A percentile compares a stretch with the other conserved stretches of the same genome.
phyloP scores from a whole-genome alignment of 2,888 invertebrate genomes.

The Amphipyra berbera region DNA sequence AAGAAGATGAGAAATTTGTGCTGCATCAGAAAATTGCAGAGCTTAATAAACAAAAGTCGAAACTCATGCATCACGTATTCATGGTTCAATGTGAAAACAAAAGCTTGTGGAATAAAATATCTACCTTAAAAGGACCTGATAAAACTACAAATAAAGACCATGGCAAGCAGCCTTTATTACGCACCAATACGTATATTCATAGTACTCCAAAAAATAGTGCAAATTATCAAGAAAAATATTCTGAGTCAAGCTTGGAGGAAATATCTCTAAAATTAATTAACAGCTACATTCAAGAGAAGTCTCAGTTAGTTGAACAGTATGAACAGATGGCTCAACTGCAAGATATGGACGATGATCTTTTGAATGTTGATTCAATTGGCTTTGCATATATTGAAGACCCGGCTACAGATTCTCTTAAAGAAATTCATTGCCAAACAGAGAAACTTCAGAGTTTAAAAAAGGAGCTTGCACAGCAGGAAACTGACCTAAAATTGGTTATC shows the following conservation, averaged over 20 bases:
- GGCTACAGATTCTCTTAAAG: conserved; percentile 90
- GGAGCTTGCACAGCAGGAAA: conserved; percentile 91
- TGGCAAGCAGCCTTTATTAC: conserved; percentile 75
- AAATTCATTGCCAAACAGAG: conserved; percentile 91
- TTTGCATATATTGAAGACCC: conserved; percentile 91
- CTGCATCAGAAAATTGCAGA: conserved; percentile 92
- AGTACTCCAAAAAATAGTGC: conserved; percentile 91
- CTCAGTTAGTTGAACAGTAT: conserved; percentile 92
- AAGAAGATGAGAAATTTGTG: conserved; percentile 84
- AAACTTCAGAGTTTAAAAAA: conserved; percentile 91
- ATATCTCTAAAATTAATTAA: conserved; percentile 93
- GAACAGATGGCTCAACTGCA: conserved; percentile 92
- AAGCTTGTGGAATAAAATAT: conserved; percentile 94
- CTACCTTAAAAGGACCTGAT: conserved; percentile 82
- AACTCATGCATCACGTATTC: conserved; percentile 93
- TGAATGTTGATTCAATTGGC: conserved; percentile 91
- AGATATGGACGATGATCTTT: conserved; percentile 83
- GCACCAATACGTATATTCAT: conserved; percentile 92
- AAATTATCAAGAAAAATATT: conserved; percentile 88
- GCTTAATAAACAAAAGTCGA: conserved; percentile 93
- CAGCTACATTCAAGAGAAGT: conserved; percentile 92
- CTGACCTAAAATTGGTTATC: conserved; percentile 88
- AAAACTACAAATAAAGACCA: conserved; percentile 69
- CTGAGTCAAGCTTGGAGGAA: conserved; percentile 93
- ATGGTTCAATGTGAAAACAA: conserved; percentile 96